Base-by-base conservation (phyloP, 2,113 vertebrate genomes). In the Entomyzon cyanotis region DNA sequence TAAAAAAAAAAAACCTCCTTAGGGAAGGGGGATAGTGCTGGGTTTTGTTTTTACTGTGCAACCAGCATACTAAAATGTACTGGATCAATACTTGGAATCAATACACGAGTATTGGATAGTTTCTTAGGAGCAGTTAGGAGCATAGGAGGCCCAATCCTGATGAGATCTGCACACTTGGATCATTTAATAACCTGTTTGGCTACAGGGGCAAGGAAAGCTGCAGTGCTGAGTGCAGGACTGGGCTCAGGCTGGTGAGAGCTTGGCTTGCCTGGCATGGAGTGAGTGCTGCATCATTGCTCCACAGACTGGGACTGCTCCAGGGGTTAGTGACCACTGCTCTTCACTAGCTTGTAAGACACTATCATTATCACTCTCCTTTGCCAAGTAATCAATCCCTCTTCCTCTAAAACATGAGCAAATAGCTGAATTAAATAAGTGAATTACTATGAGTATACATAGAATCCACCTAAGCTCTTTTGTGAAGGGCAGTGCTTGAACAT, bases 211-310 rank as follows among this genome's bases (percentile, higher is more conserved):
- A 12, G 58, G 13, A 9, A n/a, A 71, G 50, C 20, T n/a, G 3
- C 31, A 7, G 70, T 31, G 67, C 60, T 0, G 1, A 39, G 24
- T 2, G 41, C 5, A 7, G 60, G 56, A 12, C 44, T 12, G 85
- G 89, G 44, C 64, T 24, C 18, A 7, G 42, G 11, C 77, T 64
- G 39, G 8, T 11, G 80, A 30, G 60, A 44, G 17, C 35, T 68
- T 59, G 6, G 44, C 68, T 70, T 0, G 0, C 30, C 23, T 33
- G 21, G 7, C 0, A 0, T 7, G 2, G 30, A 4, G 22, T 0
- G 14, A 53, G 49, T 3, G 1, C 62, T n/a, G 24, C 35, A 3
- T 27, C 1, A 0, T 52, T 0, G 6, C 58, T 82, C 19, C 25
- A 4, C 21, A 60, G 15, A 6, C 55, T 4, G 8, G 35, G 24